Percentiles rank a stretch among this genome's conserved stretches.
phyloP scores from a whole-genome alignment of 2,113 vertebrate genomes.

The Amblyopsis rosae region DNA sequence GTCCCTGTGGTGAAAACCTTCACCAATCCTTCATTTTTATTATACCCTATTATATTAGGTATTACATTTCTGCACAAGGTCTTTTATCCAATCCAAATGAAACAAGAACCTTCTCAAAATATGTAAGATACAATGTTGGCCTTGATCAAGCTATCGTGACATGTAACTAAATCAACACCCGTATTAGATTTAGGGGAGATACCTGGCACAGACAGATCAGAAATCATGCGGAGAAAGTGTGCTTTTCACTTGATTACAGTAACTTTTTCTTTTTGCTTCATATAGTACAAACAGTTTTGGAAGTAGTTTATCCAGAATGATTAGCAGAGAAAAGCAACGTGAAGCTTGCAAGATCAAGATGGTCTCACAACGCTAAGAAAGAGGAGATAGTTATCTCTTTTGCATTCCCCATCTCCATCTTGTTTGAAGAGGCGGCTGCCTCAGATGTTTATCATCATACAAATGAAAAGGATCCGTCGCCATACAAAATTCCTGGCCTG shows the following conservation, averaged over 20 bases:
- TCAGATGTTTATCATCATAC: too few relatives aligned
- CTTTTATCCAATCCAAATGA: background rate
- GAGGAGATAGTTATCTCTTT: too few relatives aligned
- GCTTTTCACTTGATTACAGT: background rate
- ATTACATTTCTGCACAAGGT: conserved; percentile 33
- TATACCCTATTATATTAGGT: conserved; percentile 39
- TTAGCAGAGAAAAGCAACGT: too few relatives aligned
- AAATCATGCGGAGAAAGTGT: background rate
- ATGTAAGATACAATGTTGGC: background rate
- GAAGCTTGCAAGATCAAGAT: too few relatives aligned
- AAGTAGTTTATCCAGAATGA: too few relatives aligned
- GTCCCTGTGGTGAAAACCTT: conserved; percentile 37
- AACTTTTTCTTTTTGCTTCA: too few relatives aligned
- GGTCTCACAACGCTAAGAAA: too few relatives aligned
- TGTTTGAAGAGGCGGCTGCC: too few relatives aligned
- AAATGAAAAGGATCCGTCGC: too few relatives aligned
- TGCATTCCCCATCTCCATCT: too few relatives aligned
- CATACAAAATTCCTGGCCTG: too few relatives aligned
- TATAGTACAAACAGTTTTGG: too few relatives aligned
- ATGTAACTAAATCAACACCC: background rate
- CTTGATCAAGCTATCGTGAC: background rate
- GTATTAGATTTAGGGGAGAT: background rate
- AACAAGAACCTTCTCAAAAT: background rate
- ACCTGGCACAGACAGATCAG: background rate
- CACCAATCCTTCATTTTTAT: conserved; percentile 48